These are phyloP conservation scores for Cyrtorhinus lividipennis DNA, from an alignment of 1,140 invertebrate genomes.

Conservation along the genomic window DNA sequence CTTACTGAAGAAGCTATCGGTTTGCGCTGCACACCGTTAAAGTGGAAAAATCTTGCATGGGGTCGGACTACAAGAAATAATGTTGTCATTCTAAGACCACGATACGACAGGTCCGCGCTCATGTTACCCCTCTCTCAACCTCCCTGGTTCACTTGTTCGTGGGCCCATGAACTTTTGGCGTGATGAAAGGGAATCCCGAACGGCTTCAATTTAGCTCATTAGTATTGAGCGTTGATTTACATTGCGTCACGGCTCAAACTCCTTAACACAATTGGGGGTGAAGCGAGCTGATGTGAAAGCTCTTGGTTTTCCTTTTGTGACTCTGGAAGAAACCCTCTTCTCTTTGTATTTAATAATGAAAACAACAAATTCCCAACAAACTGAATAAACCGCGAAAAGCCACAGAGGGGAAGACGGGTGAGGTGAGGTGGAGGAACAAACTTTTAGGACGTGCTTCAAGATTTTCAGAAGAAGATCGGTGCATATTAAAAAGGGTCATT, in stretches of 20 bases:
- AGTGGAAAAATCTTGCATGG: too few species aligned
- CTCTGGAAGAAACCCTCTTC: neutral
- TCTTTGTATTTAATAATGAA: conserved; percentile 6
- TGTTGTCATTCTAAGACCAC: too few species aligned
- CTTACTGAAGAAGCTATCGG: too few species aligned
- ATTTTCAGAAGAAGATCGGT: neutral
- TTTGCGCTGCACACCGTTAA: too few species aligned
- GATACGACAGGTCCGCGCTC: too few species aligned
- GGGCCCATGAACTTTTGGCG: too few species aligned
- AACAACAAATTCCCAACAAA: neutral
- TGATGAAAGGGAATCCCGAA: neutral
- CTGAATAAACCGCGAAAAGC: neutral
- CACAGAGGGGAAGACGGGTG: neutral
- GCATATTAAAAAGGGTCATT: conserved; percentile 8
- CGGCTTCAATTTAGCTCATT: neutral
- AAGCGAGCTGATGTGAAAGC: neutral
- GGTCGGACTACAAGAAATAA: too few species aligned
- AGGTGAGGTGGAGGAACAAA: neutral
- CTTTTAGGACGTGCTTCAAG: neutral
- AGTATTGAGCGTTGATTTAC: neutral
- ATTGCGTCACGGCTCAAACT: neutral
- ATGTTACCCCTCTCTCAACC: too few species aligned
- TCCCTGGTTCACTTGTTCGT: too few species aligned
- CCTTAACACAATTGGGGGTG: neutral
- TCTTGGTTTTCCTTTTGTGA: neutral